Percentiles rank a stretch among this genome's conserved stretches.
These are phyloP conservation scores for Meloe dianella DNA, from an alignment of 2,888 invertebrate genomes.

Conservation along the genomic window DNA sequence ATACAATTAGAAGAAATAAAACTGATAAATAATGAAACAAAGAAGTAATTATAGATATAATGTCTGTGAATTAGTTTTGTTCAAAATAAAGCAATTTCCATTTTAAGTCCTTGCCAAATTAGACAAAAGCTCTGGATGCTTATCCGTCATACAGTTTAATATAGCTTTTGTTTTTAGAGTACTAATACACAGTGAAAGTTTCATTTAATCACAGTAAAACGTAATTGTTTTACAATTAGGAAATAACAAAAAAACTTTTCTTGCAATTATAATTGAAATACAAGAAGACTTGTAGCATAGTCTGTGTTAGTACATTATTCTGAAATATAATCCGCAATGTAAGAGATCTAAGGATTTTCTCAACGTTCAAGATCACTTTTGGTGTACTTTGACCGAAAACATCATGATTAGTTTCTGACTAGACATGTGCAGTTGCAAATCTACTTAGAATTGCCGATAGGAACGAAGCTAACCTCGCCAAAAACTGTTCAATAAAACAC, in stretches of 20 bases:
- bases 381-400: too few relatives aligned
- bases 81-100: background rate
- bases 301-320: too few relatives aligned
- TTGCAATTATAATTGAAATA: background rate
- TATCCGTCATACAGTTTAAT: slow-evolving; percentile 10
- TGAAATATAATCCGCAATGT: too few relatives aligned
- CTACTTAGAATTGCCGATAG: too few relatives aligned
- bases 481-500: background rate
- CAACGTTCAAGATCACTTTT: too few relatives aligned
- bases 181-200: background rate
- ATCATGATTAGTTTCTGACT: too few relatives aligned
- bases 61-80: background rate
- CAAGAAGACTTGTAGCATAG: too few relatives aligned
- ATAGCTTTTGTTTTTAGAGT: background rate
- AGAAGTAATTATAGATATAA: background rate
- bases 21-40: too few relatives aligned
- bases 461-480: too few relatives aligned
- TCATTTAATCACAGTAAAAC: slow-evolving; percentile 7
- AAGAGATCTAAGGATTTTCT: too few relatives aligned
- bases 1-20: background rate
- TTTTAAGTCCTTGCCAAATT: background rate
- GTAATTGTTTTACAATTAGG: background rate
- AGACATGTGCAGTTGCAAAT: too few relatives aligned
- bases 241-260: background rate
- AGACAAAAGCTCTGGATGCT: background rate